These are phyloP conservation scores for Ethmia dodecea DNA, from an alignment of 2,888 invertebrate species.

Conservation along the genomic window DNA sequence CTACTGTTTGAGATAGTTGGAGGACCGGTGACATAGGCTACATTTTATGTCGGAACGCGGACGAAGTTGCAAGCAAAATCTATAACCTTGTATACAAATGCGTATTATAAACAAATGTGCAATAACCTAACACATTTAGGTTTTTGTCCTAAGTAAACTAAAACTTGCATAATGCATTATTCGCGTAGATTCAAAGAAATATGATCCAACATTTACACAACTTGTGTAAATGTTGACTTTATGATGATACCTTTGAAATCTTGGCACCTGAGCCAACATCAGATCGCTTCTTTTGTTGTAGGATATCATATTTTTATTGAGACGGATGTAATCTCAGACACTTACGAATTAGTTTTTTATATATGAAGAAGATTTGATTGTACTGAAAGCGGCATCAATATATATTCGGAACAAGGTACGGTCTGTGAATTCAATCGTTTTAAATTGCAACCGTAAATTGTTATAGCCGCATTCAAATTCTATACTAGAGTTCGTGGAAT, in stretches of 20 bases:
- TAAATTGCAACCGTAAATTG: not conserved
- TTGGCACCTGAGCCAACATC: slow-evolving; percentile 66
- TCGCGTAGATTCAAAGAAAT: slow-evolving; percentile 48
- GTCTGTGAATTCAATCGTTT: not conserved
- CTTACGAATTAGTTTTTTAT: not conserved
- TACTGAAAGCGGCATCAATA: not conserved
- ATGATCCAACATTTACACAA: slow-evolving; percentile 47
- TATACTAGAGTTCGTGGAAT: slow-evolving; percentile 27
- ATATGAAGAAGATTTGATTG: not conserved
- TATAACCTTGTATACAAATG: not conserved
- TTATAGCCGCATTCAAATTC: slow-evolving; percentile 11
- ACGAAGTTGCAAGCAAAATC: too few relatives aligned
- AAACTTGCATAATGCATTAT: slow-evolving; percentile 55
- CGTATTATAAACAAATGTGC: not conserved
- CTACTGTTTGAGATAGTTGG: too few relatives aligned
- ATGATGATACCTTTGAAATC: slow-evolving; percentile 44
- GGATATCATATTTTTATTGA: slow-evolving; percentile 15
- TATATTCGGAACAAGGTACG: not conserved
- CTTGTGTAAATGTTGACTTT: slow-evolving; percentile 55
- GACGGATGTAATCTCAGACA: too few relatives aligned
- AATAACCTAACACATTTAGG: not conserved
- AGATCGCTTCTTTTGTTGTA: slow-evolving; percentile 24
- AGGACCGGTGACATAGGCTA: too few relatives aligned
- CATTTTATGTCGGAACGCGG: too few relatives aligned
- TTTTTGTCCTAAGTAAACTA: slow-evolving; percentile 52